phyloP scores from a whole-genome alignment of 2,888 invertebrate species.

The Hyposoter dolosus region DNA sequence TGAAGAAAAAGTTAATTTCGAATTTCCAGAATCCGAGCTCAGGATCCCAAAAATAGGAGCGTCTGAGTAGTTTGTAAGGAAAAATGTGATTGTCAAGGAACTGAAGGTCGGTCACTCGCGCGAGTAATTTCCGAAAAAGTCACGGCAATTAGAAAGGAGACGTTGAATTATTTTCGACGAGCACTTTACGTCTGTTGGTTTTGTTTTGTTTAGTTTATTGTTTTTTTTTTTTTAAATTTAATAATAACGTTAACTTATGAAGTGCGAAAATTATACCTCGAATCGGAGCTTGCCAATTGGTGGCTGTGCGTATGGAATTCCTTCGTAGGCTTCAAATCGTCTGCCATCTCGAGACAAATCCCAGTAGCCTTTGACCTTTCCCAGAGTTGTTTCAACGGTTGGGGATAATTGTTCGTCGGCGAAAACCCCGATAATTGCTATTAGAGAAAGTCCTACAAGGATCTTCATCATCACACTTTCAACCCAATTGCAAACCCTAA shows the following conservation, averaged over 20 bases:
- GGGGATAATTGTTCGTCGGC: conserved; percentile 59
- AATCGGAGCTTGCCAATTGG: conserved; percentile 69
- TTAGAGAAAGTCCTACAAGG: conserved; percentile 8
- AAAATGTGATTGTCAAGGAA: too few relatives aligned
- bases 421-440: conserved; percentile 4
- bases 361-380: conserved; percentile 63
- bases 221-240: neutral
- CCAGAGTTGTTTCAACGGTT: conserved; percentile 63
- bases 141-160: too few relatives aligned
- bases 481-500: neutral
- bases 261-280: conserved; percentile 54
- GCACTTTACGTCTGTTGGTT: neutral
- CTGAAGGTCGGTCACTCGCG: too few relatives aligned
- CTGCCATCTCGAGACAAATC: conserved; percentile 63
- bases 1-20: too few relatives aligned
- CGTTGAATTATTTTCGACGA: neutral
- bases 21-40: neutral
- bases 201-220: neutral
- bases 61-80: too few relatives aligned
- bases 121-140: too few relatives aligned
- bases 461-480: conserved; percentile 28
- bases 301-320: conserved; percentile 70
- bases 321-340: conserved; percentile 67
- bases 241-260: neutral
- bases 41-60: too few relatives aligned